Conservation (phyloP, 2,888 invertebrate genomes). For the Perdita meconis region DNA sequence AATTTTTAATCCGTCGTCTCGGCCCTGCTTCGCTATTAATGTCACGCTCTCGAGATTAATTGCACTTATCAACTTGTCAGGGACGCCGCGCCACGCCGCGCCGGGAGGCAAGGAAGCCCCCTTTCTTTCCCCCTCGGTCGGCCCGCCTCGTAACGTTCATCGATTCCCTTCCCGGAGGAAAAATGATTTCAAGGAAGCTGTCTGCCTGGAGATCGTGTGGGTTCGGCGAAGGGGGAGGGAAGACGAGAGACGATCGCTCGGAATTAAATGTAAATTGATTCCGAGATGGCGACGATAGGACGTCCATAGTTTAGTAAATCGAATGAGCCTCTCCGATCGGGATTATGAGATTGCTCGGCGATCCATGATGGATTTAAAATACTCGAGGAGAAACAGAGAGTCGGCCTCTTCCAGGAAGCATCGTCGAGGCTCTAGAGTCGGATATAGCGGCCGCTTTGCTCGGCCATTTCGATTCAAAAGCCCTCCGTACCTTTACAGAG, state of each 20-base stretch:
- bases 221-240: not conserved
- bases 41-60: conserved; percentile 66
- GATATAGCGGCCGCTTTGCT: too few species aligned
- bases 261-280: not conserved
- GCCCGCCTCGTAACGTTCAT: not conserved
- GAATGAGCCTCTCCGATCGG: not conserved
- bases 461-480: too few species aligned
- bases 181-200: conserved; percentile 4
- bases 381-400: too few species aligned
- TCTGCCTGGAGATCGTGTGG: not conserved
- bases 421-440: too few species aligned
- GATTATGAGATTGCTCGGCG: too few species aligned
- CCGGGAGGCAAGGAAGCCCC: not conserved
- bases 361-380: too few species aligned
- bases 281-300: not conserved
- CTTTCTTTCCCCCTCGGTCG: not conserved
- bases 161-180: not conserved
- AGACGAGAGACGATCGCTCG: not conserved
- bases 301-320: not conserved
- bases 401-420: too few species aligned
- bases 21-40: conserved; percentile 53
- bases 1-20: conserved; percentile 63
- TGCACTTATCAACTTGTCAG: conserved; percentile 56
- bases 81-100: too few species aligned
- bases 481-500: too few species aligned